Conservation (phyloP, 2,888 invertebrate species). For the Coelinius sp. region DNA sequence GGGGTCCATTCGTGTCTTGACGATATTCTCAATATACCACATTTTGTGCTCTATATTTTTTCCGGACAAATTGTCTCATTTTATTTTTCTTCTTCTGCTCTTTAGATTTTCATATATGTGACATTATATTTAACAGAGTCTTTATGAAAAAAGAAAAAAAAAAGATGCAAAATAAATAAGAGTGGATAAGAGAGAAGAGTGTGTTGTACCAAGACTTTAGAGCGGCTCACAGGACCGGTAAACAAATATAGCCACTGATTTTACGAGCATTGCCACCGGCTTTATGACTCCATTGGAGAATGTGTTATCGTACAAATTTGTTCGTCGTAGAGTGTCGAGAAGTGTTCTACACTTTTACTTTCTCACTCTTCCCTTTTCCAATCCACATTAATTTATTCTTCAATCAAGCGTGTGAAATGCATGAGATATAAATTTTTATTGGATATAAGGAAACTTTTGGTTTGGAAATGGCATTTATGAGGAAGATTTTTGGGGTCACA, state of each 20-base stretch:
- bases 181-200: slow-evolving; percentile 25
- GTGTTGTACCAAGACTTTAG: slow-evolving; percentile 13
- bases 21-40: not conserved
- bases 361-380: not conserved
- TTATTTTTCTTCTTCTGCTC: no score
- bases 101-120: no score
- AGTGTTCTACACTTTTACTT: not conserved
- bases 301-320: slow-evolving; percentile 53
- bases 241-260: slow-evolving; percentile 55
- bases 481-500: not conserved
- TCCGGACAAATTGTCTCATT: no score
- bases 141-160: no score
- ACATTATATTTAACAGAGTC: no score
- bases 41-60: not conserved
- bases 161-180: no score
- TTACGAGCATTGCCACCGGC: slow-evolving; percentile 50
- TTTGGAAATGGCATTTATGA: slow-evolving; percentile 9
- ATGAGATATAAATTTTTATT: not conserved
- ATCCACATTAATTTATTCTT: not conserved
- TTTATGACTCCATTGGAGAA: slow-evolving; percentile 47
- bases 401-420: slow-evolving; percentile 7
- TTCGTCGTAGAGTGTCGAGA: not conserved
- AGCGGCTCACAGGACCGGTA: slow-evolving; percentile 43
- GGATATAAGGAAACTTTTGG: not conserved
- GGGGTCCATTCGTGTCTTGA: not conserved